Base-by-base conservation (phyloP, 2,797 vertebrate species). In the Danionella dracula region DNA sequence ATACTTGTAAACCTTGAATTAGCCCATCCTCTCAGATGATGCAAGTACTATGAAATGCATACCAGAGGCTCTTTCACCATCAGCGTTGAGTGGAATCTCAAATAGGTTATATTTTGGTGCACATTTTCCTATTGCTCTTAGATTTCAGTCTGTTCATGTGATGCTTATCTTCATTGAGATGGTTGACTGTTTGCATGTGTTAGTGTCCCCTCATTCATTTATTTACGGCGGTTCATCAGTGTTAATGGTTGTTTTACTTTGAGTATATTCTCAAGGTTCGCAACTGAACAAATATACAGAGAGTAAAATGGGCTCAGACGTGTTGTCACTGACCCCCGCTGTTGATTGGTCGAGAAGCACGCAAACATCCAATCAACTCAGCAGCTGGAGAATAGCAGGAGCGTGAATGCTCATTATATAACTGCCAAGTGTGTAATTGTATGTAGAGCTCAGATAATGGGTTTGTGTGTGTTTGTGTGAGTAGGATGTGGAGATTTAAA, bases 21-120 rank as follows among this genome's bases (percentile, higher is more conserved):
- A 71, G 58, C 11, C 76, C 79, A 79, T 85, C 76, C 73, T 78
- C 73, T 72, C 32, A 46, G 76, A 83, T 89, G 87, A 88, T 87
- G 87, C 86, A 90, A 90, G 70, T 32, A 64, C 82, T 76, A 83
- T 84, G 89, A 88, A 90, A 90, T 81, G 68, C 78, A 72, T 68
- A 71, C 75, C 77, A 77, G 13, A 82, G 78, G 81, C 16, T 29
- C 48, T 32, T 60, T 61, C 58, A 54, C 38, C n/a, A 69, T 66
- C 15, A 32, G 8, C 21, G 20, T 37, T 44, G 11, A 81, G 82
- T 76, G 71, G 71, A 62, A 42, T 55, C 67, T 46, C 63, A 71
- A 66, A n/a, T 12, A 15, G 5, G 19, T 37, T 48, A 34, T 78
- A 79, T 81, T 81, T 72, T 80, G 37, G 31, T 68, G 19, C 37